Percentiles rank a stretch among this genome's conserved stretches.
These are phyloP conservation scores for Holocentrus rufus DNA, from an alignment of 2,797 vertebrate species.

Conservation along the genomic window DNA sequence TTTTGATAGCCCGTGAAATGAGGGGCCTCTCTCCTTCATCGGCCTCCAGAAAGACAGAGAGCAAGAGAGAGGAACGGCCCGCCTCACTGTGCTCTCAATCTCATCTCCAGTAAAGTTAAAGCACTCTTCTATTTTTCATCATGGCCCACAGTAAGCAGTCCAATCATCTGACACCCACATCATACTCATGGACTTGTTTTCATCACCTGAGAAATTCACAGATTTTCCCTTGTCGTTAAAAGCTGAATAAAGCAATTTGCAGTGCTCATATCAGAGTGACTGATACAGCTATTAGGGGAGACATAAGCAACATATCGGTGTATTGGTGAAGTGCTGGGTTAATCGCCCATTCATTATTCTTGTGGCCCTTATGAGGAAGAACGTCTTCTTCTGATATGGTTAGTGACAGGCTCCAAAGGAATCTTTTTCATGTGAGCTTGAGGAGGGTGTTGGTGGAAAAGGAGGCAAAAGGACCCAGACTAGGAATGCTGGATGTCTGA, in stretches of 20 bases:
- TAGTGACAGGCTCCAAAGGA: neutral
- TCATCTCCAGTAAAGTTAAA: slow-evolving; percentile 33
- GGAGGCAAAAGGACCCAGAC: neutral
- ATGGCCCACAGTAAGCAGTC: neutral
- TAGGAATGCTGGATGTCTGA: neutral
- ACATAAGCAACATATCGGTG: neutral
- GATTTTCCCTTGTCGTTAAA: slow-evolving; percentile 9
- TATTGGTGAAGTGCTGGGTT: neutral
- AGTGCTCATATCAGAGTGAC: neutral
- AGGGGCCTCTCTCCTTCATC: neutral
- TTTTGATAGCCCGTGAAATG: slow-evolving; percentile 25
- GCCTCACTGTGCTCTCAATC: slow-evolving; percentile 9
- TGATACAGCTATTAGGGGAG: slow-evolving; percentile 1
- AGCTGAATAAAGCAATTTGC: neutral
- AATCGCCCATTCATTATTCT: neutral
- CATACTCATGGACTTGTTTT: slow-evolving; percentile 16
- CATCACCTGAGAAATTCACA: slow-evolving; percentile 11
- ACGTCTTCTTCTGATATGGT: neutral
- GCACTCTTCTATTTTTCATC: slow-evolving; percentile 37
- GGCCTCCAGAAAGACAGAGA: neutral
- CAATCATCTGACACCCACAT: neutral
- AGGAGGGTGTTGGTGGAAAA: neutral
- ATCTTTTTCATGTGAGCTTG: neutral
- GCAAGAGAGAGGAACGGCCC: slow-evolving; percentile 1
- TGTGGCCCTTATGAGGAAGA: neutral